Evolutionary conservation across 2,113 vertebrate species (phyloP).

Genomic region (Octodon degus): DNA sequence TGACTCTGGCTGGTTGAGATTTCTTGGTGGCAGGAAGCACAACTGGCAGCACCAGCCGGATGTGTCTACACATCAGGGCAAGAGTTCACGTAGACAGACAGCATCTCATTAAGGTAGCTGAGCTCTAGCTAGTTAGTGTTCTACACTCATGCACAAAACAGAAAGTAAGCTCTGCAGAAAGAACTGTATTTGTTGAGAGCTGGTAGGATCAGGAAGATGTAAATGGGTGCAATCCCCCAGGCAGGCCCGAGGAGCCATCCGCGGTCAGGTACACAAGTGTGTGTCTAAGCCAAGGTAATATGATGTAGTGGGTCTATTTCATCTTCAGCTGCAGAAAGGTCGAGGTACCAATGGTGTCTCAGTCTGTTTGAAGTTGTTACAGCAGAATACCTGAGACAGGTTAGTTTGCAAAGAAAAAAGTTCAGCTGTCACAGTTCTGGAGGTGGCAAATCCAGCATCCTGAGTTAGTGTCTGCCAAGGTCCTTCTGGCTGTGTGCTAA

Average conservation of each 20-base stretch:
- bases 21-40: slow-evolving; percentile 35
- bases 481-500: not conserved
- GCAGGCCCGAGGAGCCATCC: not conserved
- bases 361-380: not conserved
- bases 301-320: not conserved
- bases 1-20: not conserved
- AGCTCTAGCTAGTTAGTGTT: not conserved
- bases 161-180: not conserved
- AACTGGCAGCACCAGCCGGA: not conserved
- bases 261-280: not conserved
- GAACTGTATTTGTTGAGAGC: not conserved
- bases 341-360: not conserved
- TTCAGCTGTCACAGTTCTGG: not conserved
- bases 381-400: not conserved
- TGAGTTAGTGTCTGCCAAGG: not conserved
- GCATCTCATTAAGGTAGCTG: slow-evolving; percentile 19
- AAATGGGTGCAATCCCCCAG: slow-evolving; percentile 1
- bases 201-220: slow-evolving; percentile 19
- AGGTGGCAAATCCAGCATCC: not conserved
- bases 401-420: not conserved
- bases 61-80: not conserved
- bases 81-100: not conserved
- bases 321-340: not conserved
- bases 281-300: not conserved
- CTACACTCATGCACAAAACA: not conserved